These are phyloP conservation scores for Sesamia nonagrioides DNA, from an alignment of 1,140 invertebrate species.

Conservation along the genomic window DNA sequence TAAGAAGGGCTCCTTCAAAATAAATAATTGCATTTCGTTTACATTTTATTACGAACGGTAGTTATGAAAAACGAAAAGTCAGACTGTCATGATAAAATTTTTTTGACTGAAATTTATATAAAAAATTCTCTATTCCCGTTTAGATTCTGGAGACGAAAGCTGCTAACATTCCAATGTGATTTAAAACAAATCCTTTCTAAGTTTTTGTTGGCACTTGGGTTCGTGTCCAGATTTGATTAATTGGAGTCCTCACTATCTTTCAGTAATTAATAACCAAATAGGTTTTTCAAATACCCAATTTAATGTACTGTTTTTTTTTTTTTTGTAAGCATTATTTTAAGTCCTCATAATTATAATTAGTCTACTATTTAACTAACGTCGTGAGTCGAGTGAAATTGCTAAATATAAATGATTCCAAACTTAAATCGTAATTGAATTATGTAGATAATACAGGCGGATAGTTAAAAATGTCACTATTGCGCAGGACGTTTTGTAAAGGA, in stretches of 20 bases:
- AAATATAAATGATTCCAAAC: too few species aligned
- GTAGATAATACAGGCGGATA: too few species aligned
- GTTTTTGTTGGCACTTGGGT: background rate
- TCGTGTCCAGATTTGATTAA: background rate
- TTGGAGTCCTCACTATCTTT: too few species aligned
- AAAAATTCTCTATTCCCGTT: conserved; percentile 27
- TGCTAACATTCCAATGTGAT: background rate
- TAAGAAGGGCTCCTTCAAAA: background rate
- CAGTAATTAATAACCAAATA: too few species aligned
- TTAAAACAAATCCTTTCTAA: background rate
- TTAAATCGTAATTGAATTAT: too few species aligned
- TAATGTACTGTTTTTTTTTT: too few species aligned
- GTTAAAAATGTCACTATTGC: too few species aligned
- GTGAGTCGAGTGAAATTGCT: too few species aligned
- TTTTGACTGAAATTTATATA: conserved; percentile 16
- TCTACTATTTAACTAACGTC: too few species aligned
- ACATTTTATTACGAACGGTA: background rate
- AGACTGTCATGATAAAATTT: background rate
- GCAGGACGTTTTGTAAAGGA: background rate
- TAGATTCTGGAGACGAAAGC: conserved; percentile 1
- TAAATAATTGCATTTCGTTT: background rate
- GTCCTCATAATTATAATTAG: too few species aligned
- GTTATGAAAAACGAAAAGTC: background rate
- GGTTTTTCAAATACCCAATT: too few species aligned
- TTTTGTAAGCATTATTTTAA: too few species aligned